phyloP scores from a whole-genome alignment of 1,140 invertebrate species.

The Diorhabda sublineata region DNA sequence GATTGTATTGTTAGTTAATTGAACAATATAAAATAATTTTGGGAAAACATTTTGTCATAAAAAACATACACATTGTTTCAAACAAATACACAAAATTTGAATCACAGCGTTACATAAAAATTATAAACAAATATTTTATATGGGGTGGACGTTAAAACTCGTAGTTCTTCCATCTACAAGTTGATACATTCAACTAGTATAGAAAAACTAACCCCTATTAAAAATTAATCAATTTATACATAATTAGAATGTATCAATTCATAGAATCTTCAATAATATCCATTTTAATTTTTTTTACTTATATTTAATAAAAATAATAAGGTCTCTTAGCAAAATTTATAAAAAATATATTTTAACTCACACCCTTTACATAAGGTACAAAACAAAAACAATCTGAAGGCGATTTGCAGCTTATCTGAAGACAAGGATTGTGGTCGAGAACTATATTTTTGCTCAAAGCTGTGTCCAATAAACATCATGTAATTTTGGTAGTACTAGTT shows the following conservation, averaged over 20 bases:
- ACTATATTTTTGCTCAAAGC: too few species aligned
- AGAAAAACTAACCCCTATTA: too few species aligned
- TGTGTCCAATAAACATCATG: too few species aligned
- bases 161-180: too few species aligned
- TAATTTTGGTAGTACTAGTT: too few species aligned
- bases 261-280: not conserved
- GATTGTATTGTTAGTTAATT: constrained; percentile 10
- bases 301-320: not conserved
- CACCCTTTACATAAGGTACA: not conserved
- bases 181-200: too few species aligned
- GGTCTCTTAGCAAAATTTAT: not conserved
- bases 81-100: constrained; percentile 40
- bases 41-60: not conserved
- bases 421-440: too few species aligned
- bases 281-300: not conserved
- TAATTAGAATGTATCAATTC: constrained; percentile 24
- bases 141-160: constrained; percentile 9
- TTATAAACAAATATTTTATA: constrained; percentile 22
- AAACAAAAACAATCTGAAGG: not conserved
- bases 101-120: constrained; percentile 33
- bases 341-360: not conserved
- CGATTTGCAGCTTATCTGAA: too few species aligned
- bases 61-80: constrained; percentile 34
- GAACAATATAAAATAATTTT: constrained; percentile 7
- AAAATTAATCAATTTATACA: constrained; percentile 18